Conservation (phyloP, 2,888 invertebrate genomes). For the Cosmopolites sordidus region DNA sequence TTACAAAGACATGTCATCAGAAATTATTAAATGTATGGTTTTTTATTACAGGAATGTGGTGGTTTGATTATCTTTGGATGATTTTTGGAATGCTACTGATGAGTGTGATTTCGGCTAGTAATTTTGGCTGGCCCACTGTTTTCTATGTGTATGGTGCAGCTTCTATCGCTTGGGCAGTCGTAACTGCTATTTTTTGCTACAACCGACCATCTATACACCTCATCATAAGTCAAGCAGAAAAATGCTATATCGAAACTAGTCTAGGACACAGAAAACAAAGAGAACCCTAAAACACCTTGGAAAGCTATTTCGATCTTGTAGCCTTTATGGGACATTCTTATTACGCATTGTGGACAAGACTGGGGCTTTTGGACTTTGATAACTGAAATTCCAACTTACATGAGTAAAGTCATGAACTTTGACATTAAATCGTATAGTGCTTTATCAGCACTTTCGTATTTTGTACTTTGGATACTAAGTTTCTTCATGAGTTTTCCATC, state of each 20-base stretch:
- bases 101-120: slow-evolving; percentile 66
- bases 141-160: slow-evolving; percentile 70
- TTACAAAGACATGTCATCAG: not conserved
- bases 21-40: not conserved
- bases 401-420: slow-evolving; percentile 66
- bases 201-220: slow-evolving; percentile 61
- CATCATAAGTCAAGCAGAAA: slow-evolving; percentile 61
- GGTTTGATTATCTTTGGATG: slow-evolving; percentile 66
- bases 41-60: slow-evolving; percentile 28
- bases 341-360: slow-evolving; percentile 70
- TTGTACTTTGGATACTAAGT: slow-evolving; percentile 67
- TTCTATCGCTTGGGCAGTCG: slow-evolving; percentile 58
- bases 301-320: slow-evolving; percentile 64
- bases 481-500: slow-evolving; percentile 66
- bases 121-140: slow-evolving; percentile 72
- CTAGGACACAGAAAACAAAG: too few relatives aligned
- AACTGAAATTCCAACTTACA: slow-evolving; percentile 77
- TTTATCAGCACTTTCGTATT: slow-evolving; percentile 68
- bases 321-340: slow-evolving; percentile 69
- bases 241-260: slow-evolving; percentile 58
- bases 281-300: slow-evolving; percentile 64
- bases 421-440: slow-evolving; percentile 64
- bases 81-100: slow-evolving; percentile 68
- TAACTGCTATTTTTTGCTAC: slow-evolving; percentile 61
- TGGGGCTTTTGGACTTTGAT: slow-evolving; percentile 83